Percentiles rank a stretch among this genome's conserved stretches.
phyloP scores from a whole-genome alignment of 2,797 vertebrate species.

The Anguilla anguilla region DNA sequence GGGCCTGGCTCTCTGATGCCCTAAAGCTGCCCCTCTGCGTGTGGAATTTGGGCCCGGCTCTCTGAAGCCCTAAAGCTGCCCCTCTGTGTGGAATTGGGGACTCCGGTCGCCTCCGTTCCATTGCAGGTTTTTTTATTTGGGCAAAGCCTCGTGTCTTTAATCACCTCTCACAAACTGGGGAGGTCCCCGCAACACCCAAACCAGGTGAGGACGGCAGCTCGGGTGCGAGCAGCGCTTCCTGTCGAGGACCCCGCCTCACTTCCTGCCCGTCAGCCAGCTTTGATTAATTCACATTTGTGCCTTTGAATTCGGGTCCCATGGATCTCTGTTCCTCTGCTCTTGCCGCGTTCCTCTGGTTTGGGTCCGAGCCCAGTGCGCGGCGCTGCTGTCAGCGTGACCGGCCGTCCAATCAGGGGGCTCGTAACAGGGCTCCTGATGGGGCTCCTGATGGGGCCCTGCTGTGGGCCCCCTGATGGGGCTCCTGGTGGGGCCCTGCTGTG shows the following conservation, averaged over 20 bases:
- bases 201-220: neutral
- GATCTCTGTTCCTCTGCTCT: no score
- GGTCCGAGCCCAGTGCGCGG: neutral
- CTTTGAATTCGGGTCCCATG: neutral
- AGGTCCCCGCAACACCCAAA: neutral
- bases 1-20: no score
- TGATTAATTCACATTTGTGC: neutral
- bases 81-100: neutral
- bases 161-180: neutral
- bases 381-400: neutral
- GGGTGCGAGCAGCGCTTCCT: neutral
- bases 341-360: neutral
- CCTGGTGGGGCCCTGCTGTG: no score
- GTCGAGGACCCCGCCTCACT: neutral
- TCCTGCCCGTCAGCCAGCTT: neutral
- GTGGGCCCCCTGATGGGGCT: no score
- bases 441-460: no score
- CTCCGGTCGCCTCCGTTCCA: neutral
- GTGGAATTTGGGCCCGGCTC: no score
- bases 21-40: no score
- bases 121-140: neutral
- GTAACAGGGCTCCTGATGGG: no score
- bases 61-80: no score
- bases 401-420: neutral
- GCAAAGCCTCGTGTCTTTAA: neutral